phyloP scores from a whole-genome alignment of 2,797 vertebrate genomes.

The Odontamblyopus rebecca region DNA sequence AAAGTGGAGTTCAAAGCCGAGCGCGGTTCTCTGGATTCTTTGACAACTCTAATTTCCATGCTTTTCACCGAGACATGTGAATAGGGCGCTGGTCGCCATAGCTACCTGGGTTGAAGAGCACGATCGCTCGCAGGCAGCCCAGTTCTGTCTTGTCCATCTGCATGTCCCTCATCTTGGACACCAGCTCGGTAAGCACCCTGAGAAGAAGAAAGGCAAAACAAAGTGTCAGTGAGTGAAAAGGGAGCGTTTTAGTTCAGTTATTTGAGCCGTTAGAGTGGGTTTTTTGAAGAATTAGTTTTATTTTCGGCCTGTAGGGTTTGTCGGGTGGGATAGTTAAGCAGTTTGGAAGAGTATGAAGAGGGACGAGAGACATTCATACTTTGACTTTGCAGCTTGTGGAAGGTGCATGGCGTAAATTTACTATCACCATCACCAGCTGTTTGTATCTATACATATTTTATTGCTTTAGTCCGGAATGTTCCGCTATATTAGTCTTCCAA shows the following conservation, averaged over 20 bases:
- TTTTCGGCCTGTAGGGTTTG: neutral
- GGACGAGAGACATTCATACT: too few species aligned
- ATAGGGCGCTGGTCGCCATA: neutral
- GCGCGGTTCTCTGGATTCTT: neutral
- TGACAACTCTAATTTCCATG: slow-evolving; percentile 3
- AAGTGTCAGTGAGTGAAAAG: slow-evolving; percentile 11
- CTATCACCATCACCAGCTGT: too few species aligned
- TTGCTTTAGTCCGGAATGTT: too few species aligned
- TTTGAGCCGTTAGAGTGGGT: neutral
- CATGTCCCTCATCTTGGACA: slow-evolving; percentile 99
- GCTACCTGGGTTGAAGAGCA: slow-evolving; percentile 95
- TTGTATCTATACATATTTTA: too few species aligned
- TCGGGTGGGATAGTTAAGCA: too few species aligned
- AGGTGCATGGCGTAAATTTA: too few species aligned
- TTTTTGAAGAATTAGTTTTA: too few species aligned
- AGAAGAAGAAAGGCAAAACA: slow-evolving; percentile 12
- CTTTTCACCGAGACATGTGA: neutral
- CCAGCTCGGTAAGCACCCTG: slow-evolving; percentile 95
- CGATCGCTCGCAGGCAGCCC: slow-evolving; percentile 94
- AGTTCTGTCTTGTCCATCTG: slow-evolving; percentile 99
- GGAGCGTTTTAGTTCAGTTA: neutral
- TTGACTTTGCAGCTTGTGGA: too few species aligned
- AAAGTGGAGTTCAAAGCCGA: slow-evolving; percentile 12
- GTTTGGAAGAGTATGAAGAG: too few species aligned
- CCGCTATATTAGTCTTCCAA: too few species aligned